These are phyloP conservation scores for Megaceryle torquata DNA, from an alignment of 2,113 vertebrate species.

Conservation along the genomic window DNA sequence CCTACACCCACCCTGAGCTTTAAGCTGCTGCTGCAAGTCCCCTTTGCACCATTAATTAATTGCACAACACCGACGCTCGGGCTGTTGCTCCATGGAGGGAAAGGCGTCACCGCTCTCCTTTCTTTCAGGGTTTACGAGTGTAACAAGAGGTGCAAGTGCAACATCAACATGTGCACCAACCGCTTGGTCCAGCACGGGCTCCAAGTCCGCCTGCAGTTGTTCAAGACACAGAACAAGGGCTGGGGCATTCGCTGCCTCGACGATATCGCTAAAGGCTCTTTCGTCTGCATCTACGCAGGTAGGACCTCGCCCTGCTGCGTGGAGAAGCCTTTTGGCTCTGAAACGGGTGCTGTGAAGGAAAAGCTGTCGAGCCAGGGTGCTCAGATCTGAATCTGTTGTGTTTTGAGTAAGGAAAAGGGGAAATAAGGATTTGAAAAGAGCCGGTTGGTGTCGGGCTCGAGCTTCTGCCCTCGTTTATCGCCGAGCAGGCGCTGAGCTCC, in stretches of 20 bases:
- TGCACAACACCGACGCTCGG: fast-evolving
- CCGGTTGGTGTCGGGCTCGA: too few relatives aligned
- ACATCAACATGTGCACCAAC: constrained; percentile 89
- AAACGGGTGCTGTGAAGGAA: background rate
- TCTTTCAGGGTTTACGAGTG: constrained; percentile 89
- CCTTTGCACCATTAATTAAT: background rate
- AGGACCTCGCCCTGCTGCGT: background rate
- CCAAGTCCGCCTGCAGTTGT: constrained; percentile 95
- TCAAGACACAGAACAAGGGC: constrained; percentile 98
- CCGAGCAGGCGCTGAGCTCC: too few relatives aligned
- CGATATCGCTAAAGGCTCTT: constrained; percentile 94
- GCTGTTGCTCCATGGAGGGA: fast-evolving
- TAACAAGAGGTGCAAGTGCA: constrained; percentile 92
- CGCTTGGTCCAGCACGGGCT: constrained; percentile 94
- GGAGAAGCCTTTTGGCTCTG: background rate
- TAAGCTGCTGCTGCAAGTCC: fast-evolving
- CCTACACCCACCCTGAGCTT: background rate
- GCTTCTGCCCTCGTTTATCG: too few relatives aligned
- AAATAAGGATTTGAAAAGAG: too few relatives aligned
- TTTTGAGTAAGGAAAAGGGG: too few relatives aligned
- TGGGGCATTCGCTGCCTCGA: constrained; percentile 98
- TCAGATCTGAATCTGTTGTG: too few relatives aligned
- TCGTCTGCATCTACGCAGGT: constrained; percentile 98
- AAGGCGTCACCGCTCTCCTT: background rate
- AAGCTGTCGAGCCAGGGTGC: too few relatives aligned